Conservation (phyloP, 2,888 invertebrate species). For the Aphodius granarius region DNA sequence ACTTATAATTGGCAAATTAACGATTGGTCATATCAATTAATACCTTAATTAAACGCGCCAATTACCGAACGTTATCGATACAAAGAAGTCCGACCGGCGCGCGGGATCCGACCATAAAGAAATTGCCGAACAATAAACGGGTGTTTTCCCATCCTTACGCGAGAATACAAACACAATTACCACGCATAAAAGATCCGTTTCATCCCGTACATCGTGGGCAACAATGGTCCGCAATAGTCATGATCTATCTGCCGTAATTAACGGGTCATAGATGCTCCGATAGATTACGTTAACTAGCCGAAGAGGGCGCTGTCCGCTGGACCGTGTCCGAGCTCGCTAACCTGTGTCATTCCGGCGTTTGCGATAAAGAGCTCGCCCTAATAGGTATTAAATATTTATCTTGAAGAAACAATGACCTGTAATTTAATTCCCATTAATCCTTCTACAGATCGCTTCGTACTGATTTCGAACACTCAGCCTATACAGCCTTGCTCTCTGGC, state of each 20-base stretch:
- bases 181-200: background rate
- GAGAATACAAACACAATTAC: background rate
- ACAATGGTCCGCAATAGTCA: conserved; percentile 23
- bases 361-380: conserved; percentile 27
- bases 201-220: background rate
- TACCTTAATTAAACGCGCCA: background rate
- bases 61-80: background rate
- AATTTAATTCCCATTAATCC: conserved; percentile 27
- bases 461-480: background rate
- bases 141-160: background rate
- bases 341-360: conserved; percentile 9
- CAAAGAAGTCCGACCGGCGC: background rate
- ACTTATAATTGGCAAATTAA: background rate
- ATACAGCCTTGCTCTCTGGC: too few relatives aligned
- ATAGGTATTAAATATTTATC: conserved; percentile 27
- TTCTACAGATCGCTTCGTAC: background rate
- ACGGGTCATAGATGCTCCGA: conserved; percentile 38
- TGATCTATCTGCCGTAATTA: conserved; percentile 43
- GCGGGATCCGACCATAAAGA: background rate
- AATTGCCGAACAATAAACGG: background rate
- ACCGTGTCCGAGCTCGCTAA: background rate
- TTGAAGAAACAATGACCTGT: conserved; percentile 26
- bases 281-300: conserved; percentile 37
- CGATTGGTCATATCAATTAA: background rate
- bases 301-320: conserved; percentile 2